Base-by-base conservation (phyloP, 2,113 vertebrate genomes). In the Hepsetus odoe region DNA sequence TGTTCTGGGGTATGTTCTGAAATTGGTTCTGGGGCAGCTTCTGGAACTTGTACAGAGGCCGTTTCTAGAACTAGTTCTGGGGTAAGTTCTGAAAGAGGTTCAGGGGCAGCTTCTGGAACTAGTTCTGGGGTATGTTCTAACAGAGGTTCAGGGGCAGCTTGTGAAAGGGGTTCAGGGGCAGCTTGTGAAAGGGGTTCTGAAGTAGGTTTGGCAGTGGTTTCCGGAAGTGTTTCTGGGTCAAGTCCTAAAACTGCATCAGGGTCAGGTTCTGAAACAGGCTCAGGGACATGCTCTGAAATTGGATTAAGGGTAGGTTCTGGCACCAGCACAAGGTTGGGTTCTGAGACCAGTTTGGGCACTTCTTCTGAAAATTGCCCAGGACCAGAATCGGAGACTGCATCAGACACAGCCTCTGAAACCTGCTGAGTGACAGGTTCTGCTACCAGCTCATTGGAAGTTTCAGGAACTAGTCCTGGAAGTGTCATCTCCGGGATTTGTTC, bases 211-310 rank as follows among this genome's bases (percentile, higher is more conserved):
- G 77, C 49, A 38, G 58, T 20, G 0, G 67, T 22, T 40, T 70
- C 42, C 2, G 71, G 42, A 2, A 79, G 70, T 66, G 80, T 59
- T n/a, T 67, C 68, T 26, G 51, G 61, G 20, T 20, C 72, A 9
- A 18, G 20, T 51, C 55, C 79, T 22, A 35, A 4, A 14, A 49
- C 68, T 2, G 73, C 28, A n/a, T 38, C 77, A 1, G 65, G 77
- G 49, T 11, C 30, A 12, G 67, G 28, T 30, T 75, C 10, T 18
- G 40, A 44, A 9, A 30, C 74, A 5, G 7, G 32, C 35, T 68
- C 76, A 18, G n/a, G n/a, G 10, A 80, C n/a, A 5, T 51, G 35
- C 14, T 16, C 35, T 11, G 10, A 30, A 44, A 76, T 4, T 14
- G 49, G 53, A 30, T 74, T 64, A n/a, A 24, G 44, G 0, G 32